Evolutionary conservation across 1,140 invertebrate species (phyloP).

Genomic region (Drosophila mauritiana): DNA sequence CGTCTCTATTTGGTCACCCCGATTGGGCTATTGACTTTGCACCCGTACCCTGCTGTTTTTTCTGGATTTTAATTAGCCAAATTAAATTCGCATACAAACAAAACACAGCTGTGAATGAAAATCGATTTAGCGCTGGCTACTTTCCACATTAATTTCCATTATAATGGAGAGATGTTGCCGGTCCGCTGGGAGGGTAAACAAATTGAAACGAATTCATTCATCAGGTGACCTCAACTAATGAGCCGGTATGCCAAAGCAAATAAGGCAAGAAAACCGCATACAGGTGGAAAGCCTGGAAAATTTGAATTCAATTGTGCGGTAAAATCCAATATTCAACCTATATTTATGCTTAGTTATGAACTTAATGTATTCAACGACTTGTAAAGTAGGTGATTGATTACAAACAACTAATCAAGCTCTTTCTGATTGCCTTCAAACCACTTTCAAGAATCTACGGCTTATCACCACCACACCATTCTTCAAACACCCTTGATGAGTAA

Average conservation of each 20-base stretch:
- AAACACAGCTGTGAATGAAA: slow-evolving; percentile 40
- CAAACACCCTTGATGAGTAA: slow-evolving; percentile 11
- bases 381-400: too few relatives aligned
- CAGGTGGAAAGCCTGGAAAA: slow-evolving; percentile 26
- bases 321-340: neutral
- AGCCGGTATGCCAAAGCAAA: slow-evolving; percentile 18
- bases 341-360: neutral
- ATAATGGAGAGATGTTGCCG: slow-evolving; percentile 18
- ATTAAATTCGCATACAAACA: slow-evolving; percentile 57
- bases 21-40: slow-evolving; percentile 52
- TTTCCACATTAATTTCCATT: slow-evolving; percentile 48
- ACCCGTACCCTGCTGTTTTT: neutral
- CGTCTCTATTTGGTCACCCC: slow-evolving; percentile 42
- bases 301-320: neutral
- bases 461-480: neutral
- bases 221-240: slow-evolving; percentile 47
- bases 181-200: slow-evolving; percentile 28
- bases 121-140: slow-evolving; percentile 42
- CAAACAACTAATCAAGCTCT: neutral
- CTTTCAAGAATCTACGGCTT: neutral
- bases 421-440: neutral
- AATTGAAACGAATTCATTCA: slow-evolving; percentile 53
- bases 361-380: neutral
- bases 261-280: neutral
- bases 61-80: slow-evolving; percentile 71